phyloP scores from a whole-genome alignment of 2,888 invertebrate genomes.

The Meiosimyza platycephala region DNA sequence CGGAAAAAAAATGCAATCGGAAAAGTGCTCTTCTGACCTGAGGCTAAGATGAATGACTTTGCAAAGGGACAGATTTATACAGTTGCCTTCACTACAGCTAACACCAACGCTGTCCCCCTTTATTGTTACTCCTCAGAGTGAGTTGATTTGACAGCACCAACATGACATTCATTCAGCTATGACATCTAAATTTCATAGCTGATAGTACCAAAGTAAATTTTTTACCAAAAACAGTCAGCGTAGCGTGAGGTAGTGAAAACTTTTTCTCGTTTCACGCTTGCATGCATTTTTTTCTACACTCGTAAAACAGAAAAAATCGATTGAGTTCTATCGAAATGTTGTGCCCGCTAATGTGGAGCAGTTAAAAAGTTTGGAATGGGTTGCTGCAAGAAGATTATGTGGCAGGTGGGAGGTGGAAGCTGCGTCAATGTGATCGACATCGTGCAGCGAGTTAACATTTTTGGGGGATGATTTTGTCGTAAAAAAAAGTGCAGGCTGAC shows the following conservation, averaged over 20 bases:
- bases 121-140: neutral
- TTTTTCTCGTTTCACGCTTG: conserved; percentile 30
- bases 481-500: neutral
- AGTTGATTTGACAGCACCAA: neutral
- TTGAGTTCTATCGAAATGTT: neutral
- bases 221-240: no score
- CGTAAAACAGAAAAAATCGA: conserved; percentile 7
- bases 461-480: no score
- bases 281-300: conserved; percentile 23
- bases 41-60: neutral
- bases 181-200: conserved; percentile 17
- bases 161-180: conserved; percentile 12
- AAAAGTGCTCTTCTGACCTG: conserved; percentile 18
- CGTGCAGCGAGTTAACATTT: no score
- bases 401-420: neutral
- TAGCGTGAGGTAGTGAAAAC: neutral
- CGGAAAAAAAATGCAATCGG: conserved; percentile 21
- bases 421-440: no score
- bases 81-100: no score
- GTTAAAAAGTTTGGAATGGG: neutral
- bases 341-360: conserved; percentile 13
- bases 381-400: neutral
- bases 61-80: neutral
- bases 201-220: no score
- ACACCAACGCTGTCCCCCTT: neutral